Evolutionary conservation across 2,888 invertebrate genomes (phyloP).

Genomic region (Odontocerum albicorne): DNA sequence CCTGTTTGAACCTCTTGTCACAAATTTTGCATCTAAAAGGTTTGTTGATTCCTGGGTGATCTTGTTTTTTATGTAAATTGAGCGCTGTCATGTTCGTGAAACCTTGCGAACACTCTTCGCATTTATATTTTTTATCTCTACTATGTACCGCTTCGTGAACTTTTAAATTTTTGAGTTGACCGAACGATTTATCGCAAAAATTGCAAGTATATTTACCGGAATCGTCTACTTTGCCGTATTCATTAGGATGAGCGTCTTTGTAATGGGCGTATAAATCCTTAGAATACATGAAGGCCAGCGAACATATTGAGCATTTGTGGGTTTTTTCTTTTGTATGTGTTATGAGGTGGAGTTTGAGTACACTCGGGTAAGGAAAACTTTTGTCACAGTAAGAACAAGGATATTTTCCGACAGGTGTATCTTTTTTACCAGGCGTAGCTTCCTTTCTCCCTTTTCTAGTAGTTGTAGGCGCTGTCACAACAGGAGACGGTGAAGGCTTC

Average conservation of each 20-base stretch:
- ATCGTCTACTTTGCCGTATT: conserved; percentile 26
- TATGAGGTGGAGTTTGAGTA: conserved; percentile 44
- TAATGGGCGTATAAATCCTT: conserved; percentile 33
- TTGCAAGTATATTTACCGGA: conserved; percentile 40
- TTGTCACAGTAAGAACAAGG: conserved; percentile 46
- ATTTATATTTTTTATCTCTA: conserved; percentile 47
- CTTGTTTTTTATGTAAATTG: conserved; percentile 53
- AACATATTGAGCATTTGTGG: conserved; percentile 32
- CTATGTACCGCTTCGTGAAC: conserved; percentile 42
- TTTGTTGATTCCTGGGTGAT: conserved; percentile 42
- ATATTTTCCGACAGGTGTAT: conserved; percentile 40
- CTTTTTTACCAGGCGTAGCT: conserved; percentile 3
- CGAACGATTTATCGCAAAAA: conserved; percentile 47
- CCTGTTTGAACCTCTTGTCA: conserved; percentile 48
- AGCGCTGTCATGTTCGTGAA: conserved; percentile 54
- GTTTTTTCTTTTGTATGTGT: conserved; percentile 39
- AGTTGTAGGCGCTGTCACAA: conserved; percentile 28
- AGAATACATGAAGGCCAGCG: conserved; percentile 30
- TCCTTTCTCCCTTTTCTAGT: conserved; percentile 19
- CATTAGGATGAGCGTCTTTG: conserved; percentile 31
- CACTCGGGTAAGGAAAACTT: conserved; percentile 46
- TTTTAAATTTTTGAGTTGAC: conserved; percentile 44
- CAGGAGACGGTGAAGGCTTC: neutral
- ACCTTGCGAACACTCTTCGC: conserved; percentile 49
- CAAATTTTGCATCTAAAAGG: conserved; percentile 48